A percentile compares a stretch with the other conserved stretches of the same genome.
These are phyloP conservation scores for Lerema accius DNA, from an alignment of 1,140 invertebrate genomes.

Conservation along the genomic window DNA sequence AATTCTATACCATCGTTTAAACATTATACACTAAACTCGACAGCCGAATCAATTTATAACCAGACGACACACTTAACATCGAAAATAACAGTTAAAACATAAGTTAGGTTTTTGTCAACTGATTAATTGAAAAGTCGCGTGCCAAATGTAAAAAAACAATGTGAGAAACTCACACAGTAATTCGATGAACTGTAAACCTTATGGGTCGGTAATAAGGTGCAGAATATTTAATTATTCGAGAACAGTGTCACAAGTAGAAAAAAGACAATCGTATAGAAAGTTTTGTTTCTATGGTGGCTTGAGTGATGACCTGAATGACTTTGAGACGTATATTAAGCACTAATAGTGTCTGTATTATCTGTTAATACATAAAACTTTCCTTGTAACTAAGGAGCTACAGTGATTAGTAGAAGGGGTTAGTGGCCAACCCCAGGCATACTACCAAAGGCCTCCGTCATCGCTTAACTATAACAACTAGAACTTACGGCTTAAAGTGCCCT, in stretches of 20 bases:
- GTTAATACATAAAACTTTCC: background rate
- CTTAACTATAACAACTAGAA: no score
- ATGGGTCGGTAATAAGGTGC: background rate
- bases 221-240: background rate
- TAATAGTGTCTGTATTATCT: no score
- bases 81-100: background rate
- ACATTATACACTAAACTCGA: background rate
- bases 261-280: slow-evolving; percentile 28
- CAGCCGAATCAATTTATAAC: background rate
- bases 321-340: slow-evolving; percentile 9
- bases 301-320: background rate
- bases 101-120: slow-evolving; percentile 10
- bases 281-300: slow-evolving; percentile 26
- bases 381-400: no score
- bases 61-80: background rate
- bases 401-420: no score
- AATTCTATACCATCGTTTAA: no score
- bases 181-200: background rate
- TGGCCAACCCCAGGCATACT: no score
- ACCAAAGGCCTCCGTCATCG: no score
- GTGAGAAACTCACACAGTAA: background rate
- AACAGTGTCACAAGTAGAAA: slow-evolving; percentile 15
- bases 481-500: no score
- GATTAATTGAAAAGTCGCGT: slow-evolving; percentile 17
- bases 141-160: background rate